Conservation (phyloP, 2,113 vertebrate genomes). For the Macrotis lagotis region DNA sequence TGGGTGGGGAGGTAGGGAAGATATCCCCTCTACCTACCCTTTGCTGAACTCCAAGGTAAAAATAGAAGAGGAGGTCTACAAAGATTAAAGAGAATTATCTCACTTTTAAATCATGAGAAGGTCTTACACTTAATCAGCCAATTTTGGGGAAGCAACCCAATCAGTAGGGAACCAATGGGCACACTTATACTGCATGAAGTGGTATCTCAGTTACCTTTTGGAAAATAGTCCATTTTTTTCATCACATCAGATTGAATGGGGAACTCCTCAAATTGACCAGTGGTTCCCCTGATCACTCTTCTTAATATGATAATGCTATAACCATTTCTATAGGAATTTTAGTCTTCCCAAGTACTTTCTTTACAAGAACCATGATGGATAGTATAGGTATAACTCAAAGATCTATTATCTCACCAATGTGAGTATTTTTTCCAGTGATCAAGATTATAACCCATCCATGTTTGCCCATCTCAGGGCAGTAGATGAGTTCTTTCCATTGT, state of each 20-base stretch:
- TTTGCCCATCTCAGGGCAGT: background rate
- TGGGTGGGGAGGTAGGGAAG: background rate
- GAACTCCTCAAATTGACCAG: background rate
- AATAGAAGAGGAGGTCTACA: background rate
- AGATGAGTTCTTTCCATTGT: background rate
- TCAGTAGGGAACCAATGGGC: background rate
- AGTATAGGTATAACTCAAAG: background rate
- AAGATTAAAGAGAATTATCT: background rate
- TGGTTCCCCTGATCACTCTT: background rate
- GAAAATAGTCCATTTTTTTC: background rate
- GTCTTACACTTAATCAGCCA: background rate
- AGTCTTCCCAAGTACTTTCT: background rate
- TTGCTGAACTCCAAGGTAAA: background rate
- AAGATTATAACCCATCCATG: background rate
- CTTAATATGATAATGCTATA: background rate
- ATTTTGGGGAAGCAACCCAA: background rate
- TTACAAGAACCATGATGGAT: background rate
- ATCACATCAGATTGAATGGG: background rate
- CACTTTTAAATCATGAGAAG: background rate
- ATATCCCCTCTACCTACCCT: background rate
- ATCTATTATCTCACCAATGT: background rate
- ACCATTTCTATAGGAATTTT: background rate
- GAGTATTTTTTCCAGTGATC: background rate
- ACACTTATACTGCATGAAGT: background rate
- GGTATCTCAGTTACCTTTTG: background rate